These are phyloP conservation scores for Malacoraja senta DNA, from an alignment of 2,797 vertebrate genomes.

Conservation along the genomic window DNA sequence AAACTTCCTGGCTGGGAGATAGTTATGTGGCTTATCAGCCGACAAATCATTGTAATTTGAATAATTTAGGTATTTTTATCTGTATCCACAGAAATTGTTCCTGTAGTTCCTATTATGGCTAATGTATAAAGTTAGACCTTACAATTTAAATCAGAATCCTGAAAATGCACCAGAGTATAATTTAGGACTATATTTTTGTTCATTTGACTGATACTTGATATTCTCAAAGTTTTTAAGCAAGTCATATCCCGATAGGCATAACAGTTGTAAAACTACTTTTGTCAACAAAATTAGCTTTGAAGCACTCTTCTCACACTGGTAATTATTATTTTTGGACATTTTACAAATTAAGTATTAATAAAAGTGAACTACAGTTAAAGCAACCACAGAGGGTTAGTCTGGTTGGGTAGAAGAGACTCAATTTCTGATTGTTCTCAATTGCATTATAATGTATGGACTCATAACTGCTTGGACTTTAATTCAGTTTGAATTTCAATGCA, in stretches of 20 bases:
- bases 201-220: background rate
- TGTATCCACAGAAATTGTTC: background rate
- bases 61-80: background rate
- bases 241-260: background rate
- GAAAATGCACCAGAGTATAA: background rate
- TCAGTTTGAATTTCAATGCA: background rate
- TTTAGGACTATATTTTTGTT: background rate
- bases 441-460: background rate
- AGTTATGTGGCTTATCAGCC: too few relatives aligned
- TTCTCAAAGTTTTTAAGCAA: background rate
- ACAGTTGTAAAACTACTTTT: background rate
- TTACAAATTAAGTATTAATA: background rate
- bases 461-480: constrained; percentile 16
- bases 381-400: background rate
- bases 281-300: constrained; percentile 9
- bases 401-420: background rate
- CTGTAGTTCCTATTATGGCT: background rate
- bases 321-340: constrained; percentile 6
- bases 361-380: background rate
- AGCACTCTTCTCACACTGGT: background rate
- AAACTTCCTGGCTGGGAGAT: too few relatives aligned
- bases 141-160: background rate
- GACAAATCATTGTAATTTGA: too few relatives aligned
- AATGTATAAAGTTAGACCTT: background rate
- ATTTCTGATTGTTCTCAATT: constrained; percentile 12